These are phyloP conservation scores for Protosalanx chinensis DNA, from an alignment of 2,797 vertebrate species.

Conservation along the genomic window DNA sequence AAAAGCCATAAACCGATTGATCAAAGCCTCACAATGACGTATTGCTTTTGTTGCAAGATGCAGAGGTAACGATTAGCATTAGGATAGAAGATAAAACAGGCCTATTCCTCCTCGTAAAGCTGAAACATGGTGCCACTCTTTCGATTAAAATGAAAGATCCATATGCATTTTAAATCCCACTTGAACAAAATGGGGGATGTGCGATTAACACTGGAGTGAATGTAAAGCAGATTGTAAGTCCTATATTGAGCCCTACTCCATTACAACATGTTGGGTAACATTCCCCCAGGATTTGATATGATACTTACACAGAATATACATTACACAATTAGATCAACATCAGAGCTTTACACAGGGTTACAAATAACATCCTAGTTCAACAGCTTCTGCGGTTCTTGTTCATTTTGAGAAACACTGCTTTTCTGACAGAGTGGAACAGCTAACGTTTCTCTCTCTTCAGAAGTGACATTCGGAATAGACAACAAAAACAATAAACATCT, in stretches of 20 bases:
- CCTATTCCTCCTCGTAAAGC: conserved; percentile 6
- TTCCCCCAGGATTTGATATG: background rate
- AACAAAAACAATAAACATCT: too few species aligned
- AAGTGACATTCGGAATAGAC: too few species aligned
- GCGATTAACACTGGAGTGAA: background rate
- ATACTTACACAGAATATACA: background rate
- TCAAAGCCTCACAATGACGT: conserved; percentile 19
- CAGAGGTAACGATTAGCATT: conserved; percentile 34
- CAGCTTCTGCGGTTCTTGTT: background rate
- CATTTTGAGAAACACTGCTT: background rate
- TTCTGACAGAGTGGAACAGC: background rate
- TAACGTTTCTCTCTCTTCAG: too few species aligned
- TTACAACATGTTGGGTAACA: conserved; percentile 7
- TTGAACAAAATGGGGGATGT: background rate
- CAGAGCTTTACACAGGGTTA: background rate
- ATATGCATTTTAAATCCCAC: background rate
- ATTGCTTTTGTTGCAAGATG: conserved; percentile 27
- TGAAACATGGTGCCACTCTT: conserved; percentile 10
- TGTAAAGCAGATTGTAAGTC: conserved; percentile 7
- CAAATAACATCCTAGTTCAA: background rate
- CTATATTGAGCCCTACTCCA: conserved; percentile 29
- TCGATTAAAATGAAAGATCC: conserved; percentile 15
- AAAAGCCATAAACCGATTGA: conserved; percentile 47
- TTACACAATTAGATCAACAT: background rate
- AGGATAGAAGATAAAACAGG: background rate